Conservation (phyloP, 2,888 invertebrate genomes). For the Plemyria rubiginata region DNA sequence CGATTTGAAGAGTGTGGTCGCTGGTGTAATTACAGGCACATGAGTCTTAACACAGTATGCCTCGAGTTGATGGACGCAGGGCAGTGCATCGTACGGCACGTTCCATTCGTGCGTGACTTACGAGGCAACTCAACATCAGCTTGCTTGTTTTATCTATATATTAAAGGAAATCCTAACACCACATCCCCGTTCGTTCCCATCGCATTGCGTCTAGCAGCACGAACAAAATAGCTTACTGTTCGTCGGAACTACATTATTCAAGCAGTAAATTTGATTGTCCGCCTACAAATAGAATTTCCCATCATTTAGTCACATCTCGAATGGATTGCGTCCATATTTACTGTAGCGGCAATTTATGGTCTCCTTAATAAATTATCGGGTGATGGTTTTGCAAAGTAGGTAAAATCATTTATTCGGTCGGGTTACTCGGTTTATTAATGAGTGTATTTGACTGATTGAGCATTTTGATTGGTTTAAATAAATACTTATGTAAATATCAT, state of each 20-base stretch:
- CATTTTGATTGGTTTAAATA: neutral
- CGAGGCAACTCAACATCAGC: too few species aligned
- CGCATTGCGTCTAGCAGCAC: slow-evolving; percentile 38
- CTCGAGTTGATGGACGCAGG: too few species aligned
- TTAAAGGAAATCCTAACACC: too few species aligned
- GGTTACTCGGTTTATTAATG: neutral
- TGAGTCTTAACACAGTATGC: too few species aligned
- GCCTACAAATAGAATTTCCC: slow-evolving; percentile 54
- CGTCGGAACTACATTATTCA: slow-evolving; percentile 58
- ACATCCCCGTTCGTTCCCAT: slow-evolving; percentile 20
- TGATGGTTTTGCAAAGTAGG: slow-evolving; percentile 2
- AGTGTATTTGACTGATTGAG: neutral
- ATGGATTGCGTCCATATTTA: slow-evolving; percentile 32
- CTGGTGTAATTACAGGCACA: too few species aligned
- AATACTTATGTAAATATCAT: neutral
- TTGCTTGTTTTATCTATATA: too few species aligned
- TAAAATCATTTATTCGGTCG: neutral
- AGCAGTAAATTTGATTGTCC: slow-evolving; percentile 64
- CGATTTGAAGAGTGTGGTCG: too few species aligned
- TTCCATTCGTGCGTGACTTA: too few species aligned
- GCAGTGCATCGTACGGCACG: too few species aligned
- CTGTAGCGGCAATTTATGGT: slow-evolving; percentile 28
- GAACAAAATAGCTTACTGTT: slow-evolving; percentile 56
- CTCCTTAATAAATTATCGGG: slow-evolving; percentile 19
- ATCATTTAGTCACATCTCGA: slow-evolving; percentile 50